Percentiles rank a stretch among this genome's conserved stretches.
phyloP scores from a whole-genome alignment of 2,113 vertebrate genomes.

The Pomatorhinus ruficollis region DNA sequence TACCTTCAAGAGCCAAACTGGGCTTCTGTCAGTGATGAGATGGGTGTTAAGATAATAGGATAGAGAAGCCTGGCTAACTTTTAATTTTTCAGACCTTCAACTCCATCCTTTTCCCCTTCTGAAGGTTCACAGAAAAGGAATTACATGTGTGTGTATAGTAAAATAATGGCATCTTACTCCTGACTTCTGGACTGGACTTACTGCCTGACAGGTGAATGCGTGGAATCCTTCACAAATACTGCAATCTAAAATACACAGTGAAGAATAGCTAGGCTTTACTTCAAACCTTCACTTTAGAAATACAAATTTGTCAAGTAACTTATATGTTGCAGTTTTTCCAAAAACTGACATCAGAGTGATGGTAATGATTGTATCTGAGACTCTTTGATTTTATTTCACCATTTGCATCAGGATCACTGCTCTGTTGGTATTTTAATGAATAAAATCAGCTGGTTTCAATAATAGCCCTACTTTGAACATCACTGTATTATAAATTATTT shows the following conservation, averaged over 20 bases:
- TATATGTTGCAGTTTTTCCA: not conserved
- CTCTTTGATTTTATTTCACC: not conserved
- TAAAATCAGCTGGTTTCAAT: not conserved
- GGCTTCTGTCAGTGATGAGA: not conserved
- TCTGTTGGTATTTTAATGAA: not conserved
- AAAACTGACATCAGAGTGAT: not conserved
- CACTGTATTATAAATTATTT: not conserved
- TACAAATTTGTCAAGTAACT: not conserved
- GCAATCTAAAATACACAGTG: not conserved
- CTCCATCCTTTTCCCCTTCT: not conserved
- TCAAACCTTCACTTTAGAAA: not conserved
- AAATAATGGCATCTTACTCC: not conserved
- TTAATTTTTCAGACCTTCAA: not conserved
- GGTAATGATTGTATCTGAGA: not conserved
- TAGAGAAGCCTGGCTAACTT: not conserved
- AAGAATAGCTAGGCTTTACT: not conserved
- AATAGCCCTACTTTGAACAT: not conserved
- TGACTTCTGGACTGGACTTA: not conserved
- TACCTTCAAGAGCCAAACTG: not conserved
- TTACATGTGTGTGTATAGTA: fast-evolving
- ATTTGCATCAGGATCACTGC: not conserved
- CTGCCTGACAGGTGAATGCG: not conserved
- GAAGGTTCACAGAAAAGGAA: not conserved
- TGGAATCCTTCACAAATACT: not conserved
- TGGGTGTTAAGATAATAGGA: not conserved